A percentile compares a stretch with the other conserved stretches of the same genome.
Conservation (phyloP, 2,888 invertebrate species). For the Seira sanloemensis region DNA sequence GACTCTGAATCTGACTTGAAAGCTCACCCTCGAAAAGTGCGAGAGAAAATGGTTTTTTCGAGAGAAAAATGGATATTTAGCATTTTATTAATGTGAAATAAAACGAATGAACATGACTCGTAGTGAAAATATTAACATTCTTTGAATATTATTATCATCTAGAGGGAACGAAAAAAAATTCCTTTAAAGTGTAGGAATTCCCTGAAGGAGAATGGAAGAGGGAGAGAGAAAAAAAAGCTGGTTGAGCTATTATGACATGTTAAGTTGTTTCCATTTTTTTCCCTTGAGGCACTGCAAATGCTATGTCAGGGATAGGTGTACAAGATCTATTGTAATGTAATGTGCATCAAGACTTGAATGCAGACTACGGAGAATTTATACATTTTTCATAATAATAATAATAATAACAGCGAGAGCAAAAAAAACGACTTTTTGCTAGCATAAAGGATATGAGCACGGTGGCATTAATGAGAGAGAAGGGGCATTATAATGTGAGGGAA, state of each 20-base stretch:
- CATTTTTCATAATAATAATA: too few relatives aligned
- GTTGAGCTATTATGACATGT: constrained; percentile 11
- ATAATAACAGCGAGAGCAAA: too few relatives aligned
- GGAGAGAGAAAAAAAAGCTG: too few relatives aligned
- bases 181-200: constrained; percentile 16
- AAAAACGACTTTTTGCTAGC: too few relatives aligned
- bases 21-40: not conserved
- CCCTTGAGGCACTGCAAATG: constrained; percentile 19
- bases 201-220: not conserved
- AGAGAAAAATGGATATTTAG: constrained; percentile 13
- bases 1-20: too few relatives aligned
- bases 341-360: too few relatives aligned
- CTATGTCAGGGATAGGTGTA: too few relatives aligned
- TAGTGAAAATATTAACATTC: constrained; percentile 16
- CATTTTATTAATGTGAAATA: constrained; percentile 16
- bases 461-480: too few relatives aligned
- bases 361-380: too few relatives aligned
- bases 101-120: constrained; percentile 13
- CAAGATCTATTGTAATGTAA: too few relatives aligned
- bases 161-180: not conserved
- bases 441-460: too few relatives aligned
- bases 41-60: not conserved
- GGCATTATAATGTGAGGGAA: too few relatives aligned
- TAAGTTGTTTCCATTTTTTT: constrained; percentile 25
- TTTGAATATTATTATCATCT: constrained; percentile 2